Evolutionary conservation across 2,113 vertebrate species (phyloP), one percentile per base, ranked within the genome.

Genomic region (Pao palembangensis): DNA sequence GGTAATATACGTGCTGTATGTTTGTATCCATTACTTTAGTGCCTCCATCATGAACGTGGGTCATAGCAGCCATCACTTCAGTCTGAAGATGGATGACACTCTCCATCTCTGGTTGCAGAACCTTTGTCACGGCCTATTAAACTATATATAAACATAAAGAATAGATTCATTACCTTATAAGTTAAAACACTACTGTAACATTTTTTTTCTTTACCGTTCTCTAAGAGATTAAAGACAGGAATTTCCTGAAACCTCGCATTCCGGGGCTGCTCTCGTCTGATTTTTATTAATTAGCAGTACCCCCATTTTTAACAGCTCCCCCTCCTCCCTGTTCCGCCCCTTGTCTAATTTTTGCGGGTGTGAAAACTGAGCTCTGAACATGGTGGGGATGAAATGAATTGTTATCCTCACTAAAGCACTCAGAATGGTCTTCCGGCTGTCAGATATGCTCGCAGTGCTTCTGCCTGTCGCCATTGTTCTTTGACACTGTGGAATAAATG

Each of bases 201-300:
- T 15, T 47, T 69, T 64, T 62, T n/a, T 38, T 17, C 5, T 63
- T 49, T 50, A 23, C 28, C 6, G 55, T 50, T 51, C 63, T 65
- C 66, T 43, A 28, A 23, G 64, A 21, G 17, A 66, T 63, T 67
- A 69, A 73, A 67, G 66, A 60, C 16, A 25, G 6, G 18, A 43
- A 64, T 74, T 72, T 73, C 66, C 61, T 53, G 21, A 80, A 81
- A 81, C 53, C 47, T 55, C 48, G 21, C 10, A 58, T 73, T 81
- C 58, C 68, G 68, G 47, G 57, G 60, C 54, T 59, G 46, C 58
- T 73, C 73, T 78, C 59, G 55, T 58, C 67, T 74, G 67, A 69
- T 58, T 72, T 75, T 79, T 23, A 86, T 88, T 85, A 80, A 87
- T 88, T 83, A 84, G 53, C 41, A 44, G 43, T 43, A n/a, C 68